These are phyloP conservation scores for Cheilosia urbana DNA, from an alignment of 2,888 invertebrate genomes.

Conservation along the genomic window DNA sequence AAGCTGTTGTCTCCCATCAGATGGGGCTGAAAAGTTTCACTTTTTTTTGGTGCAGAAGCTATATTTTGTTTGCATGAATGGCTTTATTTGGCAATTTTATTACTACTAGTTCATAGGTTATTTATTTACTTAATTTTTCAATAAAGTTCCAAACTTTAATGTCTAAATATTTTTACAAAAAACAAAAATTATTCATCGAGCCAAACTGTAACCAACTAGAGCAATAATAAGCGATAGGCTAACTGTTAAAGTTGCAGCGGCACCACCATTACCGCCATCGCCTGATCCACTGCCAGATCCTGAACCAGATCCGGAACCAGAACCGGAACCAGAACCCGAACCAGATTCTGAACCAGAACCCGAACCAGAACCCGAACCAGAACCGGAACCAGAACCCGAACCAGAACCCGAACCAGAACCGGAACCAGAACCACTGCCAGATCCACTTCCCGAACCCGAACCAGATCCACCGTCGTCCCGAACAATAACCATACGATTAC, in stretches of 20 bases:
- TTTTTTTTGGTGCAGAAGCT: too few species aligned
- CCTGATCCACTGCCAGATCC: conserved; percentile 35
- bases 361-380: conserved; percentile 26
- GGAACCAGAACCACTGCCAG: conserved; percentile 30
- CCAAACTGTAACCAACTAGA: background rate
- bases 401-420: conserved; percentile 39
- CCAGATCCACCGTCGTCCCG: conserved; percentile 23
- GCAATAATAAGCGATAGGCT: conserved; percentile 19
- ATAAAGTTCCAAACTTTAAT: background rate
- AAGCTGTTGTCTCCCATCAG: too few species aligned
- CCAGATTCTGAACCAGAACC: conserved; percentile 41
- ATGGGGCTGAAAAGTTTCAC: too few species aligned
- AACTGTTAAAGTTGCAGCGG: conserved; percentile 4
- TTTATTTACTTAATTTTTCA: background rate
- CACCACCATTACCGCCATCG: conserved; percentile 1
- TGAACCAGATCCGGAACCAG: conserved; percentile 44
- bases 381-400: conserved; percentile 43
- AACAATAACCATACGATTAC: conserved; percentile 66
- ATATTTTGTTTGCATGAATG: too few species aligned
- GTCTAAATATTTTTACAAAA: background rate
- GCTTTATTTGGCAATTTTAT: too few species aligned
- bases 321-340: conserved; percentile 41
- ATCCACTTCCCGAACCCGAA: conserved; percentile 37
- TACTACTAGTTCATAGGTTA: background rate
- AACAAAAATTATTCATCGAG: background rate